Evolutionary conservation across 2,113 vertebrate species (phyloP).

Genomic region (Notiomystis cincta): DNA sequence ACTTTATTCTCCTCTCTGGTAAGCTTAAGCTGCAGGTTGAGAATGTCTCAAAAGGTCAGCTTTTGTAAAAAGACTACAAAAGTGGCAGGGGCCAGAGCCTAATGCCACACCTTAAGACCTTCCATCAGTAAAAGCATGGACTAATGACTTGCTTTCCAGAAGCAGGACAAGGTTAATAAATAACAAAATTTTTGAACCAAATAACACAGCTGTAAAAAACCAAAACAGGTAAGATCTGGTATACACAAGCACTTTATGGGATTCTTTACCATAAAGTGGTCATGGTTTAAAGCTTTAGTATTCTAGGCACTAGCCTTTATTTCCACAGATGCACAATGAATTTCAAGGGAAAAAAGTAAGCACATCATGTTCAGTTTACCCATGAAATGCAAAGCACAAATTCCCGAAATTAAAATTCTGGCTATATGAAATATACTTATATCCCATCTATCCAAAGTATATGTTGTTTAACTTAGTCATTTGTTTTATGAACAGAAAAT

Average conservation of each 20-base stretch:
- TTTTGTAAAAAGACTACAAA: neutral
- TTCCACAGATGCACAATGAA: neutral
- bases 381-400: neutral
- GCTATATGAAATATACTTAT: neutral
- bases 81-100: neutral
- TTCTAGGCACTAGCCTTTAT: neutral
- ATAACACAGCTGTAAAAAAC: neutral
- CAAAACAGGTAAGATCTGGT: neutral
- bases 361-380: neutral
- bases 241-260: neutral
- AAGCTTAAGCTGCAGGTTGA: neutral
- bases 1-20: neutral
- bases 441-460: neutral
- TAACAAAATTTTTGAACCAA: neutral
- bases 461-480: conserved; percentile 30
- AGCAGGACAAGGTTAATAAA: neutral
- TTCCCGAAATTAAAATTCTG: neutral
- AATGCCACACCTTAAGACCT: neutral
- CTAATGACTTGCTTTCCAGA: neutral
- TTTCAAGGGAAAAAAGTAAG: neutral
- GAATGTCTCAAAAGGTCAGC: neutral
- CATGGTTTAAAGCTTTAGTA: neutral
- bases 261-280: neutral
- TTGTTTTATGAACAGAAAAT: conserved; percentile 56
- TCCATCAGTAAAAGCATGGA: neutral